Conservation (phyloP, 2,888 invertebrate genomes). For the Drosophila barbarae region DNA sequence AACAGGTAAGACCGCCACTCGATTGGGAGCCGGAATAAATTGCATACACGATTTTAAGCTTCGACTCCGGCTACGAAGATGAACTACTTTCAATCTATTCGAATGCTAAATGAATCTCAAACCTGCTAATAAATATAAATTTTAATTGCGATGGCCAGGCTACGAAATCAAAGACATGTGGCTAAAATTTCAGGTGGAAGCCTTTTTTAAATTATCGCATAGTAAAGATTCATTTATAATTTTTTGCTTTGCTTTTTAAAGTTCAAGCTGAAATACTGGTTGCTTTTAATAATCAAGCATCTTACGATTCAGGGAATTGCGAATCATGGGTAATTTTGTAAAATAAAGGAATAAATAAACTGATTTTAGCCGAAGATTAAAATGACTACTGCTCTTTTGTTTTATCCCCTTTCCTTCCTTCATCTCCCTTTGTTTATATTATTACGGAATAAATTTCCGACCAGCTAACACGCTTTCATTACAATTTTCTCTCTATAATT, state of each 20-base stretch:
- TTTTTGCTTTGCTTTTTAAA: background rate
- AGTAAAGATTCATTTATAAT: constrained; percentile 2
- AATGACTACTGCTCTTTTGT: background rate
- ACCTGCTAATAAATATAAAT: constrained; percentile 30
- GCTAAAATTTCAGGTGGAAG: background rate
- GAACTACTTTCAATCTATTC: constrained; percentile 26
- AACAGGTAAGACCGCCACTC: constrained; percentile 37
- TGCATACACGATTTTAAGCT: constrained; percentile 33
- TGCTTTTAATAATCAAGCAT: background rate
- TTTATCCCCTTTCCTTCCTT: background rate
- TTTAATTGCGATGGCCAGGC: constrained; percentile 14
- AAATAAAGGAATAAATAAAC: background rate
- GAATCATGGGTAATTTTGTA: background rate
- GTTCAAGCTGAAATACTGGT: background rate
- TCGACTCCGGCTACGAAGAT: constrained; percentile 17
- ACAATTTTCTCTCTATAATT: background rate
- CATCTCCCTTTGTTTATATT: background rate
- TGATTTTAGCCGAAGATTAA: background rate
- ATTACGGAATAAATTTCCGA: constrained; percentile 2
- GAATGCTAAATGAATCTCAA: constrained; percentile 36
- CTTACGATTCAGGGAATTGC: constrained; percentile 3
- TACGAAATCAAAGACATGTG: constrained; percentile 7
- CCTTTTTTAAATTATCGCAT: background rate
- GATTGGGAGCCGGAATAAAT: constrained; percentile 26
- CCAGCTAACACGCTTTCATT: constrained; percentile 6